These are phyloP conservation scores for Poeciliopsis retropinna DNA, from an alignment of 2,113 vertebrate species.

Conservation along the genomic window DNA sequence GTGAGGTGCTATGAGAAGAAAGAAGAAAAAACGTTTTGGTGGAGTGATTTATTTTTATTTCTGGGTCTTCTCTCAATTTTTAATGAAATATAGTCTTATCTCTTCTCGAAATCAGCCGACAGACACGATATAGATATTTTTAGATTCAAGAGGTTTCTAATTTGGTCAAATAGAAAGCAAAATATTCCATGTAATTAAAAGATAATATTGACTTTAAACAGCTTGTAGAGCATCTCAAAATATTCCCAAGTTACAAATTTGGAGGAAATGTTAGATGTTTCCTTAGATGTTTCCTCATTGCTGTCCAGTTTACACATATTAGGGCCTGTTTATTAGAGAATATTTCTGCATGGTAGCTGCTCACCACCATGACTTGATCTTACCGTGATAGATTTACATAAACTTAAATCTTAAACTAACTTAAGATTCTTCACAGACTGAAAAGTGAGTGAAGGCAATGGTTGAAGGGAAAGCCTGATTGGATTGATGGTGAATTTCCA, in stretches of 20 bases:
- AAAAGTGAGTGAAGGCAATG: conserved; percentile 17
- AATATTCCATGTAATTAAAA: too few relatives aligned
- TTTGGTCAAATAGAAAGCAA: too few relatives aligned
- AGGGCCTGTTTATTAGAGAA: conserved; percentile 28
- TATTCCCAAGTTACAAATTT: too few relatives aligned
- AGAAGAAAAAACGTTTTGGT: not conserved
- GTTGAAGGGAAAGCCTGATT: conserved; percentile 25
- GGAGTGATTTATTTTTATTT: not conserved
- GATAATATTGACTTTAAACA: too few relatives aligned
- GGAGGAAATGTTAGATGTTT: not conserved
- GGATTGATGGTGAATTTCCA: conserved; percentile 7
- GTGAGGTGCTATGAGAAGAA: not conserved
- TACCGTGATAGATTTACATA: conserved; percentile 45
- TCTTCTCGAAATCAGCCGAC: not conserved
- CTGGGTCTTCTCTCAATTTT: not conserved
- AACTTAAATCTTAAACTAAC: too few relatives aligned
- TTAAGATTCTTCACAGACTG: conserved; percentile 29
- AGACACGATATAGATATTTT: too few relatives aligned
- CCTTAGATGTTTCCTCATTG: not conserved
- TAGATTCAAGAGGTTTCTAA: too few relatives aligned
- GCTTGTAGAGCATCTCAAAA: not conserved
- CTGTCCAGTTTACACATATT: conserved; percentile 5
- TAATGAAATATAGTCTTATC: not conserved
- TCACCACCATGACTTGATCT: conserved; percentile 52
- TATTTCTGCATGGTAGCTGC: conserved; percentile 32